phyloP scores from a whole-genome alignment of 2,113 vertebrate species.

The Cyphomyrus discorhynchus region DNA sequence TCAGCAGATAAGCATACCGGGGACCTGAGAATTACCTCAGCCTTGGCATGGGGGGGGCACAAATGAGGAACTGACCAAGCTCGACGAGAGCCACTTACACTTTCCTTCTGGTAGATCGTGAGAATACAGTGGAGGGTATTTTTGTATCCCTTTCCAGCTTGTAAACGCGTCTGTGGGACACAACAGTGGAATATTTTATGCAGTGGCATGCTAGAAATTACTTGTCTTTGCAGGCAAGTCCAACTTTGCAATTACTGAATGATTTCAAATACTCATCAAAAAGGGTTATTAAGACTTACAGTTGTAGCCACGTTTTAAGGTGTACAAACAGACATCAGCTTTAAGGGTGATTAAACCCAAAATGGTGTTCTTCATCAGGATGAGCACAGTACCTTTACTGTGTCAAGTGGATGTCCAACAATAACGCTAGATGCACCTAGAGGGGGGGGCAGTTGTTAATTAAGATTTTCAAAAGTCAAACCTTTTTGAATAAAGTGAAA shows the following conservation, averaged over 20 bases:
- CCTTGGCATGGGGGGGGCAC: neutral
- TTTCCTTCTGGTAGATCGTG: conserved; percentile 80
- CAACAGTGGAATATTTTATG: neutral
- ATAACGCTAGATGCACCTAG: conserved; percentile 66
- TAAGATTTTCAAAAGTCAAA: neutral
- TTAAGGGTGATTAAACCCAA: neutral
- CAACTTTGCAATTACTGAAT: neutral
- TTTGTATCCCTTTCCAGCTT: conserved; percentile 77
- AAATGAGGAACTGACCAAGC: neutral
- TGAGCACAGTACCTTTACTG: conserved; percentile 56
- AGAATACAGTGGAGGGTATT: conserved; percentile 75
- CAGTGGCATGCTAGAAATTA: neutral
- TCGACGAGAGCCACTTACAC: conserved; percentile 60
- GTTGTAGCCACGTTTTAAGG: neutral
- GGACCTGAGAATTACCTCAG: neutral
- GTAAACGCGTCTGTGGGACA: conserved; percentile 75
- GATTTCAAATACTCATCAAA: neutral
- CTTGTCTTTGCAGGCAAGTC: neutral
- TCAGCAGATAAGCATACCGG: neutral
- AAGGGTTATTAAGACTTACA: neutral
- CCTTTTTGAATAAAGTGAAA: neutral
- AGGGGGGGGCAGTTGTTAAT: neutral
- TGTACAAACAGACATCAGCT: neutral
- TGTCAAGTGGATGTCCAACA: conserved; percentile 68
- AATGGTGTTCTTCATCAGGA: neutral